Evolutionary conservation across 2,113 vertebrate species (phyloP).

Genomic region (Arvicanthis niloticus): DNA sequence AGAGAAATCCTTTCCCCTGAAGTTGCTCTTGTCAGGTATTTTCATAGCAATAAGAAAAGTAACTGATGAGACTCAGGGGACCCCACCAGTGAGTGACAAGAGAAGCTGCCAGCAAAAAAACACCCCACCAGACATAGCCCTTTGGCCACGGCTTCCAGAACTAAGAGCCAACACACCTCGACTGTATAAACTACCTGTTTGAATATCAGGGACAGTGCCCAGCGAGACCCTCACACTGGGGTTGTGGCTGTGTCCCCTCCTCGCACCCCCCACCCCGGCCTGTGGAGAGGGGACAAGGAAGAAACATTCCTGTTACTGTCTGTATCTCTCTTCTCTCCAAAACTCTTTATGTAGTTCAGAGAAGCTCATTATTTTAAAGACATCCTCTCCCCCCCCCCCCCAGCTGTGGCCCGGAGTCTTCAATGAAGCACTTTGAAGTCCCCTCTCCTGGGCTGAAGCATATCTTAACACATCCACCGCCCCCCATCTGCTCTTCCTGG

Average conservation of each 20-base stretch:
- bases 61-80: too few relatives aligned
- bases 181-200: neutral
- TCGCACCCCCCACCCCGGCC: too few relatives aligned
- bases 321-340: neutral
- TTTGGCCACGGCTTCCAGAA: neutral
- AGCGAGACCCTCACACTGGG: fast-evolving
- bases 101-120: neutral
- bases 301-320: neutral
- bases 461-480: neutral
- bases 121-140: neutral
- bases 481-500: neutral
- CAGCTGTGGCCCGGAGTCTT: neutral
- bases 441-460: neutral
- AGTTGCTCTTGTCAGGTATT: neutral
- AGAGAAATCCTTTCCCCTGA: neutral
- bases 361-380: neutral
- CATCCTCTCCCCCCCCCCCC: too few relatives aligned
- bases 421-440: neutral
- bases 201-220: neutral
- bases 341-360: neutral
- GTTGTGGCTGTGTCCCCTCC: neutral
- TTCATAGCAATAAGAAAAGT: neutral
- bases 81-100: neutral
- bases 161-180: neutral
- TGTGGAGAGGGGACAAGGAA: neutral